Percentiles rank a stretch among this genome's conserved stretches.
Evolutionary conservation across 92 coral and sea anemone genomes (phyloP).

Genomic region (Epizoanthus rinbou): DNA sequence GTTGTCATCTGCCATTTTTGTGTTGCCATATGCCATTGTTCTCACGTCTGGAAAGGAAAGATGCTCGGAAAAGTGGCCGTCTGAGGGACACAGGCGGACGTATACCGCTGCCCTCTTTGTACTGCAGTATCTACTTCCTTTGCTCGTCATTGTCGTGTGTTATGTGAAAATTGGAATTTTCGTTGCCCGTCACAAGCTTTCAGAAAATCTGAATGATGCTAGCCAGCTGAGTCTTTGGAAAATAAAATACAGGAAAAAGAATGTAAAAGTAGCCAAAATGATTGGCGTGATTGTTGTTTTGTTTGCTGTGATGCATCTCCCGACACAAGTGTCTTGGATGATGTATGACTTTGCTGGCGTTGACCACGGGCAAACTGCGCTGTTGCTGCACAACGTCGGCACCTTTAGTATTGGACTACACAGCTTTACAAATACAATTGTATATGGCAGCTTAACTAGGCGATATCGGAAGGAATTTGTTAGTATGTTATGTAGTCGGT

Average conservation of each 20-base stretch:
- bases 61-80: background rate
- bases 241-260: background rate
- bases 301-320: background rate
- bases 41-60: too few species aligned
- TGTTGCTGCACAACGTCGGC: background rate
- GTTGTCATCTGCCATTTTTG: too few species aligned
- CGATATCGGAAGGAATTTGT: constrained; percentile 27
- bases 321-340: background rate
- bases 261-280: background rate
- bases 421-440: constrained; percentile 13
- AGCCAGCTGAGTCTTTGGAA: background rate
- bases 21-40: too few species aligned
- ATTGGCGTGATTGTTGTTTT: background rate
- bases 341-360: background rate
- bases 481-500: background rate
- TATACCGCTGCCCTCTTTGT: background rate
- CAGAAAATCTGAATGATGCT: background rate
- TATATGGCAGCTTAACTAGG: constrained; percentile 5
- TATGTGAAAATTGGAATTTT: background rate
- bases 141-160: background rate
- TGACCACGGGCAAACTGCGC: background rate
- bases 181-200: background rate
- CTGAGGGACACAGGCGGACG: background rate
- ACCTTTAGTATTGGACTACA: background rate
- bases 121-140: background rate